Base-by-base conservation (phyloP, 2,888 invertebrate genomes). In the Drosophila subsilvestris region DNA sequence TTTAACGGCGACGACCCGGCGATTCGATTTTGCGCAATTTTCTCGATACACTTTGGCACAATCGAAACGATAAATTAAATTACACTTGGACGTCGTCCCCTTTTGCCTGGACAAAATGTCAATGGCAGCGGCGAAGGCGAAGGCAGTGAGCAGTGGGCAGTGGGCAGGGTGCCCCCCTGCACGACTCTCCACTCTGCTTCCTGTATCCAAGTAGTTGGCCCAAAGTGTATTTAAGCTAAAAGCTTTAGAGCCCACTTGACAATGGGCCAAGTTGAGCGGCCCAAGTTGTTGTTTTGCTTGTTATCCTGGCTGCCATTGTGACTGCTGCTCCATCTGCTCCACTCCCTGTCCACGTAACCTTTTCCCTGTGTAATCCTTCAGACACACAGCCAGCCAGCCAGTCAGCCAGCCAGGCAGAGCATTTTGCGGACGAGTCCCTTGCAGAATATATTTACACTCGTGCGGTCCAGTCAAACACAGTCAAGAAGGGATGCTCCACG, bases 181-280 rank as follows among this genome's bases (percentile, higher is more conserved):
- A 7, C 48, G 14, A 14, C 18, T 25, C 25, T 17, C 54, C 20
- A 20, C 18, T 17, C 50, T 18, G 29, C 27, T 25, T 48, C 9
- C 42, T 43, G 20, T 58, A 55, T 60, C 60, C 55, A 70, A 85
- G 88, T 86, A 88, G 88, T 88, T 88, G 83, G 84, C 80, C 88
- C 78, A 76, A 88, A 86, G 89, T 86, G 89, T 86, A 88, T 86
- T 86, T 86, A 86, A 86, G 85, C 89, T 86, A 86, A 86, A 88
- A 86, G 85, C 85, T 79, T 84, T 77, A 69, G 74, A 83, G 66
- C 69, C 67, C 74, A 74, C 86, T 88, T 86, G 86, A 84, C 83
- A 83, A 80, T 83, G 78, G 72, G 80, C 88, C 83, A 88, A 76
- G 72, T 62, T 75, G 56, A 7, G 14, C 37, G 37, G 37, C 37